Evolutionary conservation across 2,113 vertebrate genomes (phyloP).

Genomic region (Pelecanoides urinatrix): DNA sequence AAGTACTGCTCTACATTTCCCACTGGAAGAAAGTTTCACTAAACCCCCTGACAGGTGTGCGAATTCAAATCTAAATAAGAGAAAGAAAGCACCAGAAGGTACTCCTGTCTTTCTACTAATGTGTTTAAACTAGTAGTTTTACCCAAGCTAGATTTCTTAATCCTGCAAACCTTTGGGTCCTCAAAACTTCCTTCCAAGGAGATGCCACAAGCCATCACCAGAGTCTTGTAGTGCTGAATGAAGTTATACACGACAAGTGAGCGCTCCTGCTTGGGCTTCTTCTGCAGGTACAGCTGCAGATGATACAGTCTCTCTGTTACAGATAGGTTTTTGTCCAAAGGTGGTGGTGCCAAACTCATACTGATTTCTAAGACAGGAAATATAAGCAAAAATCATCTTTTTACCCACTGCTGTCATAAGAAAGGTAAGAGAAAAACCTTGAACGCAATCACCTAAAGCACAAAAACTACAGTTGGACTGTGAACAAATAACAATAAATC

Average conservation of each 20-base stretch:
- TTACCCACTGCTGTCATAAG: neutral
- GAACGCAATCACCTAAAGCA: neutral
- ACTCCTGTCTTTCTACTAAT: neutral
- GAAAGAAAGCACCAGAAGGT: neutral
- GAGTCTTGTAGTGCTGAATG: constrained; percentile 87
- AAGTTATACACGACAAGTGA: constrained; percentile 82
- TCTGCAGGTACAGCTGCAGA: constrained; percentile 77
- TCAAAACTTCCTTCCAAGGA: constrained; percentile 85
- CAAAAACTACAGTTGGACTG: neutral
- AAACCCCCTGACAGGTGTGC: neutral
- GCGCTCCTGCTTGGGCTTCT: constrained; percentile 2
- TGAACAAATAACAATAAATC: neutral
- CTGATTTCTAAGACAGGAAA: constrained; percentile 78
- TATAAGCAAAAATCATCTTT: neutral
- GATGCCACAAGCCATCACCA: constrained; percentile 86
- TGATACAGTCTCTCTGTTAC: constrained; percentile 81
- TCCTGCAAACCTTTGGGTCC: constrained; percentile 88
- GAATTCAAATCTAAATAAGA: neutral
- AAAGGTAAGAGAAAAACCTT: neutral
- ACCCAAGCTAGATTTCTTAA: neutral
- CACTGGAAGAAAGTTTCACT: neutral
- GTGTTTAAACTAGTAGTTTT: neutral
- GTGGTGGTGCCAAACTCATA: constrained; percentile 88
- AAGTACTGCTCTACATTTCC: neutral
- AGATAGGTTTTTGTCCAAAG: constrained; percentile 82